A percentile compares a stretch with the other conserved stretches of the same genome.
phyloP scores from a whole-genome alignment of 2,888 invertebrate genomes.

The Nymphalis urticae region DNA sequence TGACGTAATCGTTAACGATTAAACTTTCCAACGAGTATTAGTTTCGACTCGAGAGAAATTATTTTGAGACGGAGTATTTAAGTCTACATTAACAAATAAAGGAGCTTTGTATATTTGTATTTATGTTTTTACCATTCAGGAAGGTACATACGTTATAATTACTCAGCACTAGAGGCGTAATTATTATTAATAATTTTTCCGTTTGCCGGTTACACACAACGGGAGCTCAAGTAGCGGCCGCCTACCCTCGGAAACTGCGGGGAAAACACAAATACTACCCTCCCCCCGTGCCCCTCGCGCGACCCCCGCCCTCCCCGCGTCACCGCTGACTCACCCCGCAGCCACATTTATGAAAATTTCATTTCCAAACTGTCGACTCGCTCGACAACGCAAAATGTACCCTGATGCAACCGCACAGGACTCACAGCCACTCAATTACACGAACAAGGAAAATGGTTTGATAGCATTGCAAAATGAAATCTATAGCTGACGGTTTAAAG shows the following conservation, averaged over 20 bases:
- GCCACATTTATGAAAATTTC: conserved; percentile 77
- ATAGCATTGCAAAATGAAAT: conserved; percentile 55
- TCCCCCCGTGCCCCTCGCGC: conserved; percentile 37
- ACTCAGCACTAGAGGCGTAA: conserved; percentile 51
- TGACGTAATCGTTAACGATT: conserved; percentile 9
- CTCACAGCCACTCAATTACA: conserved; percentile 66
- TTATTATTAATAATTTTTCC: conserved; percentile 73
- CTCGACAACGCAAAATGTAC: conserved; percentile 66
- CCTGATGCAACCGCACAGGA: conserved; percentile 64
- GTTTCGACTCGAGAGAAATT: conserved; percentile 11
- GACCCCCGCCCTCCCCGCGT: conserved; percentile 35
- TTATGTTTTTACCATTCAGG: conserved; percentile 20
- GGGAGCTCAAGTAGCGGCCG: conserved; percentile 56
- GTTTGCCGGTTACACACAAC: conserved; percentile 61
- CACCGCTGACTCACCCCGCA: conserved; percentile 44
- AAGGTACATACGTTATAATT: conserved; percentile 46
- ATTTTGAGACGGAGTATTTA: conserved; percentile 9
- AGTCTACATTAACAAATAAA: conserved; percentile 17
- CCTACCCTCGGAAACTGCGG: conserved; percentile 63
- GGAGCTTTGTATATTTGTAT: conserved; percentile 6
- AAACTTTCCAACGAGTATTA: conserved; percentile 22
- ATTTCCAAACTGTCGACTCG: conserved; percentile 67
- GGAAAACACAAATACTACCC: conserved; percentile 69
- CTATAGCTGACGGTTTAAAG: conserved; percentile 56
- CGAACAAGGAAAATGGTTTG: conserved; percentile 52